A percentile compares a stretch with the other conserved stretches of the same genome.
These are phyloP conservation scores for Temnopleurus reevesii DNA, from an alignment of 53 echinoderm and acorn worm species.

Conservation along the genomic window DNA sequence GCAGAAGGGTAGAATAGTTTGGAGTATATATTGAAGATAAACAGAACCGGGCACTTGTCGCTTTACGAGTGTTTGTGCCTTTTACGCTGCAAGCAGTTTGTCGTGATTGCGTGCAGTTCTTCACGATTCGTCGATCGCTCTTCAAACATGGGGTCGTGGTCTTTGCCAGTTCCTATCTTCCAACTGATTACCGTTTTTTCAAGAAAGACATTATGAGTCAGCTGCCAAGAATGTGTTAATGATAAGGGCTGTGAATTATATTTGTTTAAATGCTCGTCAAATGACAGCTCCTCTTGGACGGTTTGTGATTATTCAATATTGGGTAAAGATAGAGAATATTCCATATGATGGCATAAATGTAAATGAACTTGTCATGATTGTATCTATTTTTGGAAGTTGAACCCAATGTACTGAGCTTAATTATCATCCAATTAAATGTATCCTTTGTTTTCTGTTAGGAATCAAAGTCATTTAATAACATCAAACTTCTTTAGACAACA, in stretches of 20 bases:
- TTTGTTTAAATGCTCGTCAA: background rate
- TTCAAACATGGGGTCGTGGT: background rate
- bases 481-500: no score
- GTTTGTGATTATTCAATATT: background rate
- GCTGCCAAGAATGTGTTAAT: background rate
- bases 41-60: slow-evolving; percentile 4
- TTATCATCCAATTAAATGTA: no score
- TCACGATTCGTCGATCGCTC: background rate
- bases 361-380: background rate
- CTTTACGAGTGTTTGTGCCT: slow-evolving; percentile 20
- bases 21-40: background rate
- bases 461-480: no score
- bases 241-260: background rate
- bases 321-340: no score
- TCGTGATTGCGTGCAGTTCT: slow-evolving; percentile 22
- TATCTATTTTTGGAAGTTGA: background rate
- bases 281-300: background rate
- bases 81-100: background rate
- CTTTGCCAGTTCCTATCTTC: background rate
- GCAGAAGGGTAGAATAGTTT: background rate
- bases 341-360: no score
- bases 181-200: background rate
- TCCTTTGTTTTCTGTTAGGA: no score
- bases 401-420: no score
- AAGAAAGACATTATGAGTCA: slow-evolving; percentile 21